phyloP scores from a whole-genome alignment of 1,140 invertebrate species.

The Sinella curviseta region DNA sequence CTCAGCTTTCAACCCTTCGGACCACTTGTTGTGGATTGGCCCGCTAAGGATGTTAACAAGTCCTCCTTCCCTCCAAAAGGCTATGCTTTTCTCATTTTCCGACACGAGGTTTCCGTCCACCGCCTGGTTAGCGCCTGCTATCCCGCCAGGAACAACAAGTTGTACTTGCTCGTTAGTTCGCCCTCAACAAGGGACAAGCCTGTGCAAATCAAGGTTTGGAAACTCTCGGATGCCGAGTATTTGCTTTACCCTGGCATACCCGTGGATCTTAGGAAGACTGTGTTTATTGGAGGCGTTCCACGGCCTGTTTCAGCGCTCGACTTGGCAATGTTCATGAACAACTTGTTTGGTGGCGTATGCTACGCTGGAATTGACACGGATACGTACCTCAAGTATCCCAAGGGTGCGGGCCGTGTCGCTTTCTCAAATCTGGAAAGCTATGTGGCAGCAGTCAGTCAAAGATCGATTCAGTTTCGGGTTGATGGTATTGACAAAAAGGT shows the following conservation, averaged over 20 bases:
- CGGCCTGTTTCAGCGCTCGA: constrained; percentile 96
- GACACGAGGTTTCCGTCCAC: constrained; percentile 97
- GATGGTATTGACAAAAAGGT: constrained; percentile 98
- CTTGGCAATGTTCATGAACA: constrained; percentile 98
- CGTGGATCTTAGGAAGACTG: constrained; percentile 95
- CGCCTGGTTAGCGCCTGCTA: constrained; percentile 96
- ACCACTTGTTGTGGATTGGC: constrained; percentile 96
- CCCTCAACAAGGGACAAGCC: constrained; percentile 99
- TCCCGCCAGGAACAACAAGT: constrained; percentile 94
- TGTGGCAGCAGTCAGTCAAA: constrained; percentile 95
- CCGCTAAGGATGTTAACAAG: constrained; percentile 98
- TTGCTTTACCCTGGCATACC: constrained; percentile 97
- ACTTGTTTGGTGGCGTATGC: constrained; percentile 96
- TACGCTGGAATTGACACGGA: constrained; percentile 99
- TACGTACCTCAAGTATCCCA: constrained; percentile 98
- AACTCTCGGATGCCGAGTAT: constrained; percentile 95
- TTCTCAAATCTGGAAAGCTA: constrained; percentile 99
- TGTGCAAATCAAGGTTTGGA: constrained; percentile 98
- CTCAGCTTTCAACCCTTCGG: constrained; percentile 96
- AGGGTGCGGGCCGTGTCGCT: constrained; percentile 96
- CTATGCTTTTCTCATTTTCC: constrained; percentile 86
- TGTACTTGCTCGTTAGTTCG: constrained; percentile 96
- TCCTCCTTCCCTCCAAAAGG: constrained; percentile 99
- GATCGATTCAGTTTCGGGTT: constrained; percentile 98
- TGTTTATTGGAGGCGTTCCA: constrained; percentile 98